Conservation (phyloP, 2,113 vertebrate genomes). For the Gymnogyps californianus region DNA sequence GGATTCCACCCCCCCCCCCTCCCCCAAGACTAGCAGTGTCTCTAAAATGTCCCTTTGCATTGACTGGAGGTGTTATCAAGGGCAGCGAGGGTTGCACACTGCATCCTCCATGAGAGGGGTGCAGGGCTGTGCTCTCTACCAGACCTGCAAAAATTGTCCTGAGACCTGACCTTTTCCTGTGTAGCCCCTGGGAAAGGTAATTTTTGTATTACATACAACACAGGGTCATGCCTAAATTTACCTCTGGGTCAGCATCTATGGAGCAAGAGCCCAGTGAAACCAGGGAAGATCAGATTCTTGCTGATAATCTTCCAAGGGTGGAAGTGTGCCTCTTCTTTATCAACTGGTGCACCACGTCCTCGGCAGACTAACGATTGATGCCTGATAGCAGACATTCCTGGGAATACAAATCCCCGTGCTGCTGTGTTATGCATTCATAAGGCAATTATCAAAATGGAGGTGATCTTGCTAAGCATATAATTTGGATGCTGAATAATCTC, state of each 20-base stretch:
- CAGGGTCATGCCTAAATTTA: background rate
- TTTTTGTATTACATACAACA: background rate
- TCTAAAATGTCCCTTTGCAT: background rate
- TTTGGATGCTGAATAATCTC: slow-evolving; percentile 52
- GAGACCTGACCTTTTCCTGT: background rate
- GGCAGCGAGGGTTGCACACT: background rate
- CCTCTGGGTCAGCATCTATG: background rate
- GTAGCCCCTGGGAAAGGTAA: background rate
- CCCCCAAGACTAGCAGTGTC: background rate
- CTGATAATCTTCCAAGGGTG: background rate
- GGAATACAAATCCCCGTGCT: slow-evolving; percentile 53
- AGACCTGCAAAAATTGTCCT: background rate
- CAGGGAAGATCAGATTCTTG: background rate
- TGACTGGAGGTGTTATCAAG: background rate
- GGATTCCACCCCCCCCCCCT: background rate
- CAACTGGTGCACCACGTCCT: background rate
- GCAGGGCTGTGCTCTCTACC: background rate
- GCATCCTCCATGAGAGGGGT: background rate
- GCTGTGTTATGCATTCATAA: slow-evolving; percentile 56
- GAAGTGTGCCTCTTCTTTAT: background rate
- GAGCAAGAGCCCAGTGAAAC: background rate
- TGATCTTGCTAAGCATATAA: slow-evolving; percentile 20
- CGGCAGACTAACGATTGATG: background rate
- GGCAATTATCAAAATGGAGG: slow-evolving; percentile 56
- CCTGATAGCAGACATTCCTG: slow-evolving; percentile 41